Conservation (phyloP, 1,140 invertebrate species). For the Drosophila rufa region DNA sequence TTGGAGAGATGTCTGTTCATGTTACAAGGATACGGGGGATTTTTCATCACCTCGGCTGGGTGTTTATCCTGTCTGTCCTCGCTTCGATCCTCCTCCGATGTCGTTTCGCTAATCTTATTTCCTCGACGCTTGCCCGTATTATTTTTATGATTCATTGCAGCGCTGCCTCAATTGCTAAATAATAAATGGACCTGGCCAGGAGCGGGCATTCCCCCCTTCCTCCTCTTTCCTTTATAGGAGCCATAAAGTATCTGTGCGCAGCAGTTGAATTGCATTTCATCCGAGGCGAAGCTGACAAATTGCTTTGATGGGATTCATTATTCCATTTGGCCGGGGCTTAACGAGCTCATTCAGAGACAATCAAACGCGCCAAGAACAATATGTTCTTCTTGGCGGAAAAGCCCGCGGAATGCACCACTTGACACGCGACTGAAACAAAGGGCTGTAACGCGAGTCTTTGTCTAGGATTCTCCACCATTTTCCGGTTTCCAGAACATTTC, state of each 20-base stretch:
- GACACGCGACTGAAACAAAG: conserved; percentile 64
- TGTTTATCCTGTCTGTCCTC: conserved; percentile 8
- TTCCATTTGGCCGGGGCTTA: conserved; percentile 41
- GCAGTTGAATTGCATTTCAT: conserved; percentile 24
- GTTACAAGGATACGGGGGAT: conserved; percentile 6
- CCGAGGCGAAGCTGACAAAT: conserved; percentile 19
- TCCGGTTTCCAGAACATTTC: conserved; percentile 4
- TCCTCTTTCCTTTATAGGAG: conserved; percentile 12
- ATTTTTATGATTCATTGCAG: conserved; percentile 46
- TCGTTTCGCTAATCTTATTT: conserved; percentile 49
- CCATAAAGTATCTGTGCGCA: conserved; percentile 18
- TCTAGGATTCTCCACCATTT: not conserved
- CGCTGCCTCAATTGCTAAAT: conserved; percentile 12
- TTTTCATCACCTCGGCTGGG: conserved; percentile 12
- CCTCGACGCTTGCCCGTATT: not conserved
- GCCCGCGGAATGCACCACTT: conserved; percentile 57
- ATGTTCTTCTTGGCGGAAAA: conserved; percentile 35
- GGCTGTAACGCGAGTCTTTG: not conserved
- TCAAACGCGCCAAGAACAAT: conserved; percentile 51
- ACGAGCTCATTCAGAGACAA: conserved; percentile 62
- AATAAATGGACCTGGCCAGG: conserved; percentile 29
- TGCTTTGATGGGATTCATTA: conserved; percentile 51
- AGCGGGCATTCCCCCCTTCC: not conserved
- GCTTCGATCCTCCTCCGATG: conserved; percentile 9
- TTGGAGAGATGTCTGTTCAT: conserved; percentile 7